Conservation (phyloP, 1,140 invertebrate species). For the Calycopis cecrops region DNA sequence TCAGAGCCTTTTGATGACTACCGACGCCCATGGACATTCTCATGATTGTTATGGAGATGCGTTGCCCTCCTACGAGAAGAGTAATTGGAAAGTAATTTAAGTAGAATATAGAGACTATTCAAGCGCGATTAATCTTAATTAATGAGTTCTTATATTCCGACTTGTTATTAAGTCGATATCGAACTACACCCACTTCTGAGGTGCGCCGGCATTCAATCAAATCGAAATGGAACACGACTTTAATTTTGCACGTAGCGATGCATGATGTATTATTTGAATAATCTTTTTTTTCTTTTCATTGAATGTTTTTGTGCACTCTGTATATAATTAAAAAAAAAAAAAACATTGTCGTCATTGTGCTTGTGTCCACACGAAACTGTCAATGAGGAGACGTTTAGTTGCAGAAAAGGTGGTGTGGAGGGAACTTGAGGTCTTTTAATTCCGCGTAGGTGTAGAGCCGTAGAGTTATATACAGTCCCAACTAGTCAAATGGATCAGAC, state of each 20-base stretch:
- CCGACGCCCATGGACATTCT: too few species aligned
- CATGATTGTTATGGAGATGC: too few species aligned
- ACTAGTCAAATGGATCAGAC: too few species aligned
- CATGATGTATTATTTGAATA: neutral
- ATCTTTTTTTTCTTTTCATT: neutral
- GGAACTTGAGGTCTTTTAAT: neutral
- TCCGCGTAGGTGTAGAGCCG: too few species aligned
- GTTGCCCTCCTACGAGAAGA: neutral
- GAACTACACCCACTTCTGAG: slow-evolving; percentile 4
- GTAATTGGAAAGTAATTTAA: neutral
- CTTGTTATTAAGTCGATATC: slow-evolving; percentile 2
- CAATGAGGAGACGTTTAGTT: too few species aligned
- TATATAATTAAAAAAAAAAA: too few species aligned
- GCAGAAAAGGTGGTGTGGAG: too few species aligned
- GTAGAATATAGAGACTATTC: neutral
- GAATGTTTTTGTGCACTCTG: too few species aligned
- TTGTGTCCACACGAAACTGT: too few species aligned
- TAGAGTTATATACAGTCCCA: too few species aligned
- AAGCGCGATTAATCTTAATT: neutral
- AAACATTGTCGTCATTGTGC: too few species aligned
- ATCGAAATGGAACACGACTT: slow-evolving; percentile 1
- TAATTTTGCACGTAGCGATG: neutral
- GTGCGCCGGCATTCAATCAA: neutral
- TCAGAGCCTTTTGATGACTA: too few species aligned
- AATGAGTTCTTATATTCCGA: slow-evolving; percentile 1